phyloP scores from a whole-genome alignment of 2,797 vertebrate species.

The Vespertilio murinus region DNA sequence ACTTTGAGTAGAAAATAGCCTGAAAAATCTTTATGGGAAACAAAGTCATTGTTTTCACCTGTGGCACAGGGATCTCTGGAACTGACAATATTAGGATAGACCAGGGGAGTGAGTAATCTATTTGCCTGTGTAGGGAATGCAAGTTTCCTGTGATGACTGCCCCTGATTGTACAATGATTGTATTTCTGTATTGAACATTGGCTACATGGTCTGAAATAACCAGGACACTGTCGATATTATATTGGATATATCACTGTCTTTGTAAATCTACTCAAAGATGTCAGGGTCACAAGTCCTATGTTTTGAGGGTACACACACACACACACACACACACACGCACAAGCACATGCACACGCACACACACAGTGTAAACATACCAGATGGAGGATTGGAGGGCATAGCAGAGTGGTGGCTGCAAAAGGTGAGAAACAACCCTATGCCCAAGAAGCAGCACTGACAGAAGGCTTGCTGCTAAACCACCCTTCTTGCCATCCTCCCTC shows the following conservation, averaged over 20 bases:
- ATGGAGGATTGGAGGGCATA: not conserved
- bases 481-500: not conserved
- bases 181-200: not conserved
- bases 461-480: not conserved
- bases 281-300: not conserved
- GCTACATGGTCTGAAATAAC: not conserved
- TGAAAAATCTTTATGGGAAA: not conserved
- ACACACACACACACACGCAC: not conserved
- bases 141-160: not conserved
- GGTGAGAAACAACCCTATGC: not conserved
- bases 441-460: not conserved
- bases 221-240: not conserved
- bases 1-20: not conserved
- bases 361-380: not conserved
- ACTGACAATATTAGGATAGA: not conserved
- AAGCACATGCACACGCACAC: not conserved
- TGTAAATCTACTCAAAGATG: not conserved
- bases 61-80: not conserved
- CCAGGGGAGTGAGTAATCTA: not conserved
- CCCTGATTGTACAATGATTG: not conserved
- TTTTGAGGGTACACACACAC: not conserved
- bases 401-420: not conserved
- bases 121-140: accelerated
- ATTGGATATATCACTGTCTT: not conserved
- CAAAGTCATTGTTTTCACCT: not conserved